These are phyloP conservation scores for Bhutanitis thaidina DNA, from an alignment of 2,888 invertebrate species.

Conservation along the genomic window DNA sequence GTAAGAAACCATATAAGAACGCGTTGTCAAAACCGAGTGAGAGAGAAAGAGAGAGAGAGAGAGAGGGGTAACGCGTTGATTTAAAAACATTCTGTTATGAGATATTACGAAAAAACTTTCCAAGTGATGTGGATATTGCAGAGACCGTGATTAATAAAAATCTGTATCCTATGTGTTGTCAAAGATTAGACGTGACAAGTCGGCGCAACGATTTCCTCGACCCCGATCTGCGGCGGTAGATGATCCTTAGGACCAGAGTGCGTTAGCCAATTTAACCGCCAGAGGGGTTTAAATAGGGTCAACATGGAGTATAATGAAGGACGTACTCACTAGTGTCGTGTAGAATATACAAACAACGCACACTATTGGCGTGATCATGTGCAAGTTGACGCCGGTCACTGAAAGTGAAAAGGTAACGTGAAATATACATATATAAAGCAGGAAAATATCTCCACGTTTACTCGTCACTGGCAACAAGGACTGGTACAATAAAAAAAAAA, in stretches of 20 bases:
- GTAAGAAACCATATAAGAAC: too few relatives aligned
- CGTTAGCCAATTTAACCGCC: constrained; percentile 32
- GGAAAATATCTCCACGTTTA: too few relatives aligned
- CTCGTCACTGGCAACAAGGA: too few relatives aligned
- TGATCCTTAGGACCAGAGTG: constrained; percentile 34
- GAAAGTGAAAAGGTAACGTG: constrained; percentile 37
- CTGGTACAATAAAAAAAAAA: too few relatives aligned
- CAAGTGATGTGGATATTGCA: too few relatives aligned
- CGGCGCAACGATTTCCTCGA: background rate
- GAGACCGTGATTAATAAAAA: background rate
- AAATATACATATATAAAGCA: background rate
- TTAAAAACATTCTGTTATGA: too few relatives aligned
- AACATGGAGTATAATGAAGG: constrained; percentile 19
- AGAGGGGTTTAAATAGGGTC: constrained; percentile 37
- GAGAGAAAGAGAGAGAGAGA: too few relatives aligned
- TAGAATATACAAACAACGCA: constrained; percentile 95
- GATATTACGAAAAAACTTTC: too few relatives aligned
- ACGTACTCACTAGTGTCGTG: constrained; percentile 88
- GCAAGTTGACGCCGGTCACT: constrained; percentile 91
- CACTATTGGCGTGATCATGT: constrained; percentile 88
- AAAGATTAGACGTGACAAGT: background rate
- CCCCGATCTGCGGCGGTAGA: background rate
- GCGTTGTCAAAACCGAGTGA: too few relatives aligned
- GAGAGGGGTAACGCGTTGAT: too few relatives aligned
- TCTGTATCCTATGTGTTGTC: background rate